Evolutionary conservation across 2,888 invertebrate species (phyloP).

Genomic region (Agrotis clavis): DNA sequence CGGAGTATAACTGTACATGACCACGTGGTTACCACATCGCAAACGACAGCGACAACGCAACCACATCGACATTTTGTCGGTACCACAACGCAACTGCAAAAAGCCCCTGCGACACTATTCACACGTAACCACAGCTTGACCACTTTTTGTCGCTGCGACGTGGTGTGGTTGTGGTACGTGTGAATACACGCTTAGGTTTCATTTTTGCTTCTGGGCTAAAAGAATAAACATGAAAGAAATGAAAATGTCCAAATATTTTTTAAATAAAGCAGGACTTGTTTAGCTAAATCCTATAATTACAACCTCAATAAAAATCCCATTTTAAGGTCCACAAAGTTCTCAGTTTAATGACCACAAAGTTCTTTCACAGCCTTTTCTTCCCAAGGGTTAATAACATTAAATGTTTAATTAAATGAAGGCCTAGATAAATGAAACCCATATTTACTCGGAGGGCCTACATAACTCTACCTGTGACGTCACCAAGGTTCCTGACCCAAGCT

Average conservation of each 20-base stretch:
- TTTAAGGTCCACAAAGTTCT: background rate
- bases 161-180: too few relatives aligned
- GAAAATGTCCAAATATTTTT: background rate
- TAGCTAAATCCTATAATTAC: background rate
- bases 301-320: slow-evolving; percentile 12
- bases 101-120: too few relatives aligned
- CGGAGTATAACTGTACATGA: too few relatives aligned
- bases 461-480: slow-evolving; percentile 33
- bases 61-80: too few relatives aligned
- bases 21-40: too few relatives aligned
- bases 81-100: too few relatives aligned
- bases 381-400: slow-evolving; percentile 37
- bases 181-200: too few relatives aligned
- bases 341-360: background rate
- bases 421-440: slow-evolving; percentile 53
- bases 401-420: slow-evolving; percentile 56
- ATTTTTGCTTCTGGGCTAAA: too few relatives aligned
- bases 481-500: slow-evolving; percentile 32
- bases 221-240: too few relatives aligned
- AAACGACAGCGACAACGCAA: too few relatives aligned
- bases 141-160: too few relatives aligned
- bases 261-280: background rate
- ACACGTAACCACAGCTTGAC: too few relatives aligned
- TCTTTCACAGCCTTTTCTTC: background rate
- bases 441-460: slow-evolving; percentile 44